A percentile compares a stretch with the other conserved stretches of the same genome.
Evolutionary conservation across 1,140 invertebrate genomes (phyloP).

Genomic region (Anadara kagoshimensis): DNA sequence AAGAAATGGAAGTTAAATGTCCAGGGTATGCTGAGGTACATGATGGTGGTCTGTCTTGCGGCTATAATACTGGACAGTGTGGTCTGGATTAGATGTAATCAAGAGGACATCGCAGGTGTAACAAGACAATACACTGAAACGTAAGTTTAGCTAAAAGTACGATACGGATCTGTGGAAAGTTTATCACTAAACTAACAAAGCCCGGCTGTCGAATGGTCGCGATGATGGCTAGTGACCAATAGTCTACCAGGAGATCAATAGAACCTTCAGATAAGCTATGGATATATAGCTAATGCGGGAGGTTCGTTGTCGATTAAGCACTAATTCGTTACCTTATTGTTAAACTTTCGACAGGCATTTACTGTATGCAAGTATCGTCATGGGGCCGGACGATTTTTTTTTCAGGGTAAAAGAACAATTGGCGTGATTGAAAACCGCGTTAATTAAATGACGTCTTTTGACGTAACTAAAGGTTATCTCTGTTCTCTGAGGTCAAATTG

Average conservation of each 20-base stretch:
- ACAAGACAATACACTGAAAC: slow-evolving; percentile 90
- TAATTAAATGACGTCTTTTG: no score
- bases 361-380: no score
- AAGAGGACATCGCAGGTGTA: slow-evolving; percentile 53
- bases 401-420: no score
- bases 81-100: slow-evolving; percentile 60
- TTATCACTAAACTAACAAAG: neutral
- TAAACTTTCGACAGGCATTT: no score
- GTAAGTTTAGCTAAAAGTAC: slow-evolving; percentile 55
- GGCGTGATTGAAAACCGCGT: no score
- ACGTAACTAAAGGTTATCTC: no score
- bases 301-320: no score
- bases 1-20: slow-evolving; percentile 60
- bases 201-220: neutral
- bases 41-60: slow-evolving; percentile 44
- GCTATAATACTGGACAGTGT: slow-evolving; percentile 42
- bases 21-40: slow-evolving; percentile 54
- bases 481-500: no score
- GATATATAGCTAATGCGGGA: no score
- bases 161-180: neutral
- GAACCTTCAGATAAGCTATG: neutral
- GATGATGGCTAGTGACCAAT: neutral
- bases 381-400: no score
- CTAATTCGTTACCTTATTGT: no score
- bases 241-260: neutral